Base-by-base conservation (phyloP, 2,113 vertebrate genomes). In the Zootoca vivipara region DNA sequence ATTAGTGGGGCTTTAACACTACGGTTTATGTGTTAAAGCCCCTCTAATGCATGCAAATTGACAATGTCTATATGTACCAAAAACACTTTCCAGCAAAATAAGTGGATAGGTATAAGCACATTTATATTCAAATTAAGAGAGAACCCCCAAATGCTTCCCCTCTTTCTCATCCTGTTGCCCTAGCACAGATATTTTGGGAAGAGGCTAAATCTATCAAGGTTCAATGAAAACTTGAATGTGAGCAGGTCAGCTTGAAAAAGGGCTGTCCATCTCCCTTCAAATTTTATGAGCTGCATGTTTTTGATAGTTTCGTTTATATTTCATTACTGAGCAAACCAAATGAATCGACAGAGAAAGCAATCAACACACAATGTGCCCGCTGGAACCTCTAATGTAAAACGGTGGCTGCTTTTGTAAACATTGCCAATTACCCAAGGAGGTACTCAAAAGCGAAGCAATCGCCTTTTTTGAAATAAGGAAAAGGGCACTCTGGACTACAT, bases 341-440 rank as follows among this genome's bases (percentile, higher is more conserved):
- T 92, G 83, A 93, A 95, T 90, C 87, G 86, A 92, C 88, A 94
- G 90, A 91, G 88, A 94, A 96, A 93, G 90, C 89, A 94, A 94
- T 96, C 94, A 94, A 85, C 73, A 67, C 85, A 89, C 75, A 93
- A 94, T 92, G 83, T 42, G 90, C 74, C 58, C 92, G 69, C 46
- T 94, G 93, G 92, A 94, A 93, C 87, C 90, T 93, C 87, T 91
- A 87, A 89, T 88, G 86, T n/a, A 52, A 89, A 93, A 86, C 72
- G 78, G 88, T 93, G 93, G 40, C 78, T 91, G 89, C 90, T 92
- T 94, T 90, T 95, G 90, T 94, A 93, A 95, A 92, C 28, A 56
- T 56, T 91, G 82, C 30, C 85, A 91, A 72, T 96, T 96, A 94
- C 86, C 77, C 42, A 77, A 86, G 91, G 91, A 92, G 38, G 81